Conservation (phyloP, 2,888 invertebrate species). For the Agrochola macilenta region DNA sequence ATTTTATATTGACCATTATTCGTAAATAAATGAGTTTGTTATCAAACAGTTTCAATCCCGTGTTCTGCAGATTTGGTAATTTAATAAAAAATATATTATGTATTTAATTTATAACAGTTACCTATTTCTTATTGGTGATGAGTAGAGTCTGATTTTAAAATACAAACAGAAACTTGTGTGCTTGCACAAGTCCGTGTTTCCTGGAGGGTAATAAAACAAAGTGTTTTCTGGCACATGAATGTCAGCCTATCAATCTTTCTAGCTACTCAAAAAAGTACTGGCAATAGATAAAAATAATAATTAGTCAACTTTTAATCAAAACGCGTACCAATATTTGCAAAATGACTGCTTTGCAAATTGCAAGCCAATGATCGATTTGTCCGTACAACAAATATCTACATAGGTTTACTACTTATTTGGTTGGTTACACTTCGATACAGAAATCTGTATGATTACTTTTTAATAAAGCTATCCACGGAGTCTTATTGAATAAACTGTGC, state of each 20-base stretch:
- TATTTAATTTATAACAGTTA: not conserved
- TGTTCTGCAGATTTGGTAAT: not conserved
- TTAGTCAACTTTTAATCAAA: not conserved
- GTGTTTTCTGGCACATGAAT: not conserved
- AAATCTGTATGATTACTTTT: not conserved
- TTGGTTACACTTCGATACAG: not conserved
- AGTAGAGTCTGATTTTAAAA: not conserved
- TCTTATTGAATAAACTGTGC: not conserved
- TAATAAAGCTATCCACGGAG: not conserved
- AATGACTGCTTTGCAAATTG: constrained; percentile 3
- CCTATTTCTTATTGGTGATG: not conserved
- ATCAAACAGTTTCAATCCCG: not conserved
- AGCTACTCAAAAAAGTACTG: not conserved
- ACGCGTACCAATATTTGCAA: not conserved
- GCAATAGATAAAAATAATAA: not conserved
- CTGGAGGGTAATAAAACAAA: not conserved
- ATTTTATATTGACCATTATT: not conserved
- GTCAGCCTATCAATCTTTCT: not conserved
- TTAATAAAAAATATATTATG: not conserved
- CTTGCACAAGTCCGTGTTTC: not conserved
- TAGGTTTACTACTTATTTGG: not conserved
- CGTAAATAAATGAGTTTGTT: not conserved
- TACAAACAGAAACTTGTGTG: not conserved
- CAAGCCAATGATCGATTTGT: not conserved
- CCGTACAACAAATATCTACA: not conserved